A percentile compares a stretch with the other conserved stretches of the same genome.
phyloP scores from a whole-genome alignment of 2,797 vertebrate genomes.

The Yasuhikotakia modesta region DNA sequence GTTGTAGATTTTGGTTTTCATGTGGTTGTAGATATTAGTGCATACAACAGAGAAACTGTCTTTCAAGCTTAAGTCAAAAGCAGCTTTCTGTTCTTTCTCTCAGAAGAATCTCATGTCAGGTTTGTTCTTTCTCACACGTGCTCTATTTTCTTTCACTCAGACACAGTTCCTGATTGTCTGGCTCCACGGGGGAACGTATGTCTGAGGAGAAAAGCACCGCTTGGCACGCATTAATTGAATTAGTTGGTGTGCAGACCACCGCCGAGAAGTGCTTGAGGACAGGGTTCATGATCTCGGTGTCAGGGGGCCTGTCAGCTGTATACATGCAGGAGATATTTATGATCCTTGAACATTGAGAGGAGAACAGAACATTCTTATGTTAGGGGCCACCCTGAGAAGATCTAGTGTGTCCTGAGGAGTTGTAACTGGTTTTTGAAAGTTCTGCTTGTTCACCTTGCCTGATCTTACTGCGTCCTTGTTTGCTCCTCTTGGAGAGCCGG shows the following conservation, averaged over 20 bases:
- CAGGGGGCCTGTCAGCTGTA: conserved; percentile 58
- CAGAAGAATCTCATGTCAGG: conserved; percentile 7
- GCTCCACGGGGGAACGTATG: background rate
- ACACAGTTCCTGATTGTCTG: conserved; percentile 24
- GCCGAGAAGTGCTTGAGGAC: conserved; percentile 67
- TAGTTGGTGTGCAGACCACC: conserved; percentile 68
- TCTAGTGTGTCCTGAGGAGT: conserved; percentile 9
- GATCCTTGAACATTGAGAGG: conserved; percentile 26
- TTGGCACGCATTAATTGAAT: conserved; percentile 69
- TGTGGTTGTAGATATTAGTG: conserved; percentile 20
- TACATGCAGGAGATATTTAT: conserved; percentile 59
- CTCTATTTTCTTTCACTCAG: conserved; percentile 27
- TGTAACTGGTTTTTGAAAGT: conserved; percentile 5
- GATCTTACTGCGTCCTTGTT: background rate
- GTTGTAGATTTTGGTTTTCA: background rate
- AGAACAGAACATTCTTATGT: conserved; percentile 23
- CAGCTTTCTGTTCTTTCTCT: conserved; percentile 1
- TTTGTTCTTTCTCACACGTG: conserved; percentile 61
- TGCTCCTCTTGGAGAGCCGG: background rate
- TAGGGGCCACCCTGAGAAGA: conserved; percentile 25
- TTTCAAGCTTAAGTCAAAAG: conserved; percentile 18
- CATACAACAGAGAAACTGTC: conserved; percentile 4
- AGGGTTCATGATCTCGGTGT: conserved; percentile 62
- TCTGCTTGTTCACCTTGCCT: background rate
- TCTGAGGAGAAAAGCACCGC: conserved; percentile 55